A percentile compares a stretch with the other conserved stretches of the same genome.
These are phyloP conservation scores for Oenanthe oenanthe DNA, from an alignment of 2,113 vertebrate species.

Conservation along the genomic window DNA sequence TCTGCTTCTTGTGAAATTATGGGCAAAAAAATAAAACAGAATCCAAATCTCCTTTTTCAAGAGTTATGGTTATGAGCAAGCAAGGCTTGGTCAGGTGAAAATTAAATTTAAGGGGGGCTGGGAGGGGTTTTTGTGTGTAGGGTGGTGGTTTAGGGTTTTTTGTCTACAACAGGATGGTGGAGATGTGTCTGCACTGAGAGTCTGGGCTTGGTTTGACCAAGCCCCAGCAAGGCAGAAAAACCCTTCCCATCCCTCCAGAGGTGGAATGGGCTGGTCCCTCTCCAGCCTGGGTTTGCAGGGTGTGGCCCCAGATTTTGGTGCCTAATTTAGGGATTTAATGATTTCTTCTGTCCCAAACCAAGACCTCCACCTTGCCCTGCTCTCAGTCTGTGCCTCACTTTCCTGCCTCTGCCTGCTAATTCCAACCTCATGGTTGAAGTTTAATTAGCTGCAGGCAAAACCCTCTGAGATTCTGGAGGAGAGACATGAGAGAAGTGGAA, in stretches of 20 bases:
- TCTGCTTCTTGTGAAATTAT: neutral
- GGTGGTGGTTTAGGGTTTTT: neutral
- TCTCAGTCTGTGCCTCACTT: neutral
- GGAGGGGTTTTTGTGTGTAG: neutral
- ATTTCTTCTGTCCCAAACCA: neutral
- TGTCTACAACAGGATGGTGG: neutral
- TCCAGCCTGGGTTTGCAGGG: neutral
- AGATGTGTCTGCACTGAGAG: neutral
- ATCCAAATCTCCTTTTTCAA: neutral
- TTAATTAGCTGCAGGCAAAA: conserved; percentile 56
- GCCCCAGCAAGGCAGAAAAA: neutral
- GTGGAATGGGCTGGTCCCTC: neutral
- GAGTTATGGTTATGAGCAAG: neutral
- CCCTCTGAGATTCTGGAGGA: conserved; percentile 14
- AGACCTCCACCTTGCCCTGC: neutral
- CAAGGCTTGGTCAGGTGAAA: neutral
- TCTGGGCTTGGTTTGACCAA: neutral
- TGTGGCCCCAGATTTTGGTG: neutral
- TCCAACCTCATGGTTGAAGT: neutral
- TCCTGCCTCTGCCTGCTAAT: neutral
- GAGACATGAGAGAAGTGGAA: neutral
- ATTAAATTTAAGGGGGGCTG: neutral
- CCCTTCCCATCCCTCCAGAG: neutral
- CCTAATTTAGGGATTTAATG: neutral
- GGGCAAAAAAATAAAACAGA: neutral